phyloP scores from a whole-genome alignment of 2,888 invertebrate genomes.

The Drosophila infuscata region DNA sequence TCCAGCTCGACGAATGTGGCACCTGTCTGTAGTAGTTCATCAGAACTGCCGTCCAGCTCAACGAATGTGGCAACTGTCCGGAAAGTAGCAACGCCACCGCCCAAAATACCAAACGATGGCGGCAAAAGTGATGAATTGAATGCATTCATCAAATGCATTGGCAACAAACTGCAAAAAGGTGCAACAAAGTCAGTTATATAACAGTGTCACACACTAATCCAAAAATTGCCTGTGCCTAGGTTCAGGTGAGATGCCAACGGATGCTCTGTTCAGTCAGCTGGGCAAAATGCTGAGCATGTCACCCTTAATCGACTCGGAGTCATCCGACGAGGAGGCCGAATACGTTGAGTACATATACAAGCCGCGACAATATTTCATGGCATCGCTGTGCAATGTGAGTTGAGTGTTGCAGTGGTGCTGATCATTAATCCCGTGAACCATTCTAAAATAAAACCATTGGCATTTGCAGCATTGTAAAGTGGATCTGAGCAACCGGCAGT shows the following conservation, averaged over 20 bases:
- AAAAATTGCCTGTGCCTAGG: constrained; percentile 23
- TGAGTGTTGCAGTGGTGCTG: neutral
- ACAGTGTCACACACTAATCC: neutral
- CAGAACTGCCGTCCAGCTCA: neutral
- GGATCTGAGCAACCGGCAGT: constrained; percentile 68
- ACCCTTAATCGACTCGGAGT: constrained; percentile 78
- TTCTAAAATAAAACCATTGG: constrained; percentile 3
- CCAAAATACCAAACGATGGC: constrained; percentile 3
- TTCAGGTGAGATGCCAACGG: constrained; percentile 53
- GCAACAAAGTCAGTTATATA: neutral
- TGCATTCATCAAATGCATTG: constrained; percentile 53
- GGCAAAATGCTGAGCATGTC: constrained; percentile 80
- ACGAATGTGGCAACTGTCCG: neutral
- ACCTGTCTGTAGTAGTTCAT: neutral
- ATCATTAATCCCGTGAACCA: neutral
- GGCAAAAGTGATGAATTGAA: constrained; percentile 41
- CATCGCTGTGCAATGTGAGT: constrained; percentile 86
- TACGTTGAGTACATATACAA: constrained; percentile 88
- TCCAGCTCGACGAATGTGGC: neutral
- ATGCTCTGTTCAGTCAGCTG: constrained; percentile 76
- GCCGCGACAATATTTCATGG: constrained; percentile 88
- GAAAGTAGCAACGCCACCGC: neutral
- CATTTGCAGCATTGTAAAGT: constrained; percentile 77
- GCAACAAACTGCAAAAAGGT: constrained; percentile 65
- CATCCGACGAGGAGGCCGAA: constrained; percentile 86